phyloP scores from a whole-genome alignment of 1,140 invertebrate genomes.

The Micrasema longulum region DNA sequence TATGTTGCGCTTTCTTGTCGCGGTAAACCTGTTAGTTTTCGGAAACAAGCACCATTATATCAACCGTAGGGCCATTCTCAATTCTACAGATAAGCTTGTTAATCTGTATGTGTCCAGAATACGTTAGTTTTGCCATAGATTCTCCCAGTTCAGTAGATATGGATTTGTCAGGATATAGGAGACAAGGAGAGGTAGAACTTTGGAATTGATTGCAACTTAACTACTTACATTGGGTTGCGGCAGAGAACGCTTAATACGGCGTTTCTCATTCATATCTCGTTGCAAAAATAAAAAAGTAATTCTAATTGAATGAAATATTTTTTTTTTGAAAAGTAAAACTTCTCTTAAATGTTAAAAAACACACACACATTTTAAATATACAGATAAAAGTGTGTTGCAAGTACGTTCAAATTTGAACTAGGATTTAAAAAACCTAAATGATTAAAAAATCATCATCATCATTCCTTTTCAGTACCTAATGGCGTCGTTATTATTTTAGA shows the following conservation, averaged over 20 bases:
- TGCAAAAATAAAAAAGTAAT: background rate
- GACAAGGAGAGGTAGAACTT: background rate
- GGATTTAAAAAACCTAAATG: no score
- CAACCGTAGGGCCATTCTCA: background rate
- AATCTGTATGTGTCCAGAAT: background rate
- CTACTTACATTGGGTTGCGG: constrained; percentile 6
- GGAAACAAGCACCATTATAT: background rate
- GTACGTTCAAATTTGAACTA: no score
- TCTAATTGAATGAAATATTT: background rate
- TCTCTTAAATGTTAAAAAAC: background rate
- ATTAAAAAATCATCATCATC: no score
- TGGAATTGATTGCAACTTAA: constrained; percentile 38
- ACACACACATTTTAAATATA: background rate
- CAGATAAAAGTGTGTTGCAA: background rate
- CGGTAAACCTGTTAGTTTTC: no score
- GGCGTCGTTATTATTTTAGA: no score
- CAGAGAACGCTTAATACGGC: background rate
- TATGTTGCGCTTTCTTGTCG: no score
- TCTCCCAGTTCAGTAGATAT: background rate
- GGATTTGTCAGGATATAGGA: background rate
- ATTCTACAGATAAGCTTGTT: background rate
- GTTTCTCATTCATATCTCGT: background rate
- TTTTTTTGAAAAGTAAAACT: background rate
- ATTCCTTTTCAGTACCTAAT: no score
- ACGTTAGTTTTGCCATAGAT: background rate